These are phyloP conservation scores for Clarias macrocephalus DNA, from an alignment of 2,113 vertebrate genomes.

Conservation along the genomic window DNA sequence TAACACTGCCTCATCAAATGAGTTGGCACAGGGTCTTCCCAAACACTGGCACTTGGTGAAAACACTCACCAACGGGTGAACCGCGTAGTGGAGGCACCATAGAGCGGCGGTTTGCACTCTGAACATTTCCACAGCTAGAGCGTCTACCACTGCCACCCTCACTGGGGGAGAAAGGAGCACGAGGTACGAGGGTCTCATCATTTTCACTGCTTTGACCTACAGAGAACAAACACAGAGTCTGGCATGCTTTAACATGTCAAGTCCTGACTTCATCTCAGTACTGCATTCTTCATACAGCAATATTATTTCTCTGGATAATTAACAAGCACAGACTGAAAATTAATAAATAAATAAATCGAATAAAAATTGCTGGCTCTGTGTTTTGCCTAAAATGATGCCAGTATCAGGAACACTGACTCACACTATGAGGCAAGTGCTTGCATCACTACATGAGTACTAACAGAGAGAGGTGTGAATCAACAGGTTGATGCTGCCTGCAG, in stretches of 20 bases:
- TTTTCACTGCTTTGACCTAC: slow-evolving; percentile 79
- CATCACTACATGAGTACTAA: background rate
- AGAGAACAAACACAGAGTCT: background rate
- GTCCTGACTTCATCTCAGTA: background rate
- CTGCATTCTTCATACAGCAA: background rate
- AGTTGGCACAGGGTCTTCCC: background rate
- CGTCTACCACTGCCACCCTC: slow-evolving; percentile 72
- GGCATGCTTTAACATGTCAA: background rate
- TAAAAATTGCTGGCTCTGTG: background rate
- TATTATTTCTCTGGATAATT: background rate
- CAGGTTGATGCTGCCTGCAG: background rate
- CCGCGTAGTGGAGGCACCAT: slow-evolving; percentile 78
- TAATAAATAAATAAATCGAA: background rate
- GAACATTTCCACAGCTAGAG: slow-evolving; percentile 56
- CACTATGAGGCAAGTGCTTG: background rate
- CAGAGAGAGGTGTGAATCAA: background rate
- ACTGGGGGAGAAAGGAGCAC: slow-evolving; percentile 65
- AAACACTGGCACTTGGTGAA: background rate
- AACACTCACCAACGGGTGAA: slow-evolving; percentile 63
- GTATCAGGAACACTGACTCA: background rate
- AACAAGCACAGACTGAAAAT: background rate
- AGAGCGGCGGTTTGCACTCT: slow-evolving; percentile 72
- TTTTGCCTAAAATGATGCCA: background rate
- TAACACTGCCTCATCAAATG: background rate
- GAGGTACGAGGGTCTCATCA: slow-evolving; percentile 75